Base-by-base conservation (phyloP, 2,113 vertebrate genomes). In the Petrocephalus microphthalmus region DNA sequence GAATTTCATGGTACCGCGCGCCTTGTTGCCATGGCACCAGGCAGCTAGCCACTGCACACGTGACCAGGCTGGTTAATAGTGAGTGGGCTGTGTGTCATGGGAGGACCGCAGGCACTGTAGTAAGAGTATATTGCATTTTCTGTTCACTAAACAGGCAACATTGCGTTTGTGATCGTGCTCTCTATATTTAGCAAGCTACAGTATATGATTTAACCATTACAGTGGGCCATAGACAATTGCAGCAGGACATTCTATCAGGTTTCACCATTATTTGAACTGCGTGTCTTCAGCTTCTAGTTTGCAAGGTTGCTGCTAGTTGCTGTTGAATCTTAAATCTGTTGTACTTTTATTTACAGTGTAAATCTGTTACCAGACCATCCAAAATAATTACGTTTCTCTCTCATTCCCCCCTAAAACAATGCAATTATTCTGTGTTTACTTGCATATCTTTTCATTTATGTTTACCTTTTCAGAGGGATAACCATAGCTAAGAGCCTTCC, bases 1-100 rank as follows among this genome's bases (percentile, higher is more conserved):
- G 45, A 53, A 85, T 85, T 52, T 85, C 45, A 53, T 15, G 11
- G 45, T 17, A 53, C 51, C 29, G 84, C 22, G 49, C 53, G 84
- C 84, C 45, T 45, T 83, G 81, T 83, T 83, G 81, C 81, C 42
- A 83, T 83, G 81, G 81, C 81, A 83, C 15, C 78, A 83, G 37
- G 33, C 45, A 83, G 45, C 45, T 83, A 49, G 81, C 81, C 37
- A 22, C 81, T 49, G 17, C 81, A 42, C 45, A 83, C 71, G 71
- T 78, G 71, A 78, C 71, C 19, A 20, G 42, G 20, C 45, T 83
- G 15, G 45, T 83, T 83, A 83, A 83, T 83, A n/a, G 20, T 49
- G 81, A 83, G 81, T 81, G 29, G 74, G 42, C 33, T 83, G 11
- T 20, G 42, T 83, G 81, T 83, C 81, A 83, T 83, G 81, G 45